Conservation (phyloP, 2,888 invertebrate species). For the Eledone cirrhosa region DNA sequence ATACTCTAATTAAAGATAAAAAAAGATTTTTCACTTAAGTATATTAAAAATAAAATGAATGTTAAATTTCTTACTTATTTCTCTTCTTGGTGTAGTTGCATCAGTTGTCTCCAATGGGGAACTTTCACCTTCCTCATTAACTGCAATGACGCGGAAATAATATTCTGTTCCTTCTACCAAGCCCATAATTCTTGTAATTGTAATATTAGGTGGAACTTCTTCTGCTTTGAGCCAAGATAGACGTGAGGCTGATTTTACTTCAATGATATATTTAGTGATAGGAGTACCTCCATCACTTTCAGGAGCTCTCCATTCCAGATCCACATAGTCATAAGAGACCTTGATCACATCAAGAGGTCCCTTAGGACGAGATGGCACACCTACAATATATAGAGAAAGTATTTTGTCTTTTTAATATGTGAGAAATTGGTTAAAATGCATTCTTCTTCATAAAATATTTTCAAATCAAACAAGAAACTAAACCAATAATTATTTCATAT, state of each 20-base stretch:
- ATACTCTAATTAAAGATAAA: too few relatives aligned
- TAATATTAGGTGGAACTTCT: conserved; percentile 35
- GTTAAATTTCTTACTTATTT: conserved; percentile 34
- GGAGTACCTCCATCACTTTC: conserved; percentile 93
- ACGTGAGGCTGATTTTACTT: conserved; percentile 90
- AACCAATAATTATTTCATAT: too few relatives aligned
- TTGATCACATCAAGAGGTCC: conserved; percentile 89
- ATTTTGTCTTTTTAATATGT: too few relatives aligned
- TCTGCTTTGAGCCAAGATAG: conserved; percentile 86
- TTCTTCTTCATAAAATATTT: too few relatives aligned
- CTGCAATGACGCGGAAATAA: conserved; percentile 96
- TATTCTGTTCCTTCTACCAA: conserved; percentile 88
- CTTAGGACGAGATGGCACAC: conserved; percentile 87
- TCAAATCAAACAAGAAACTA: too few relatives aligned
- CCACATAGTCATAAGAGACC: conserved; percentile 92
- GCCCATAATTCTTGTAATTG: conserved; percentile 79
- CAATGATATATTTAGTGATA: conserved; percentile 80
- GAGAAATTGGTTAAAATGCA: too few relatives aligned
- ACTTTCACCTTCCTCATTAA: conserved; percentile 95
- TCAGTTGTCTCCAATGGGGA: conserved; percentile 90
- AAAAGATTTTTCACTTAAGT: too few relatives aligned
- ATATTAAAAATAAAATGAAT: too few relatives aligned
- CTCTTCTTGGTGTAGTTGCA: conserved; percentile 74
- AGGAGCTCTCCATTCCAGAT: conserved; percentile 93
- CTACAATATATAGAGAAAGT: conserved; percentile 63